Base-by-base conservation (phyloP, 2,797 vertebrate species). In the Peromyscus nudipes region DNA sequence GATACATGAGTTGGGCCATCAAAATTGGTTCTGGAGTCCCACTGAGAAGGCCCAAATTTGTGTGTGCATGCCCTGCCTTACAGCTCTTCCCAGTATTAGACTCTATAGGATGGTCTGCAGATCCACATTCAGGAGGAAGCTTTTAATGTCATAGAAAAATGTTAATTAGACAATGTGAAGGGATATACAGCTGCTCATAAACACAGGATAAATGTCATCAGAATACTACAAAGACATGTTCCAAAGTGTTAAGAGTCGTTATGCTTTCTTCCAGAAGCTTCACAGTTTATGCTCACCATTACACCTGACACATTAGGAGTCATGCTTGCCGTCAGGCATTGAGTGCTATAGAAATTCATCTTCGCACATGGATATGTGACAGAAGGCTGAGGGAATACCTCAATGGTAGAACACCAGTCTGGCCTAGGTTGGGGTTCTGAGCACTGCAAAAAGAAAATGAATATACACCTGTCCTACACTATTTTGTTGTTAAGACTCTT, bases 221-320 rank as follows among this genome's bases (percentile, higher is more conserved):
- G 43, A 46, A 14, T n/a, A 52, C 14, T 77, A 12, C 23, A 62
- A 40, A 95, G 65, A 73, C 3, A 65, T 11, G 55, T 43, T 9
- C 37, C 7, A 62, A 92, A 43, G 55, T 71, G 57, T 46, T 87
- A 49, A 91, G 4, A 27, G 23, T 13, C 55, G 6, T 13, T 43
- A 29, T 12, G 4, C 46, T 90, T 87, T 92, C 87, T 86, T 95
- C 84, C 84, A 43, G 75, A 88, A 60, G 29, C 43, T 65, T 60
- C 37, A 71, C 14, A 86, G 77, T 43, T 83, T 49, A 57, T 31
- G 21, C 46, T 94, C 77, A 21, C 55, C 12, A 3, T 55, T 69
- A 5, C 37, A 10, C 43, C 17, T 92, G 69, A 83, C 62, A 25
- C 13, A 40, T 82, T 87, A 46, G 67, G 60, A 81, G 40, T 75